These are phyloP conservation scores for Periophthalmus modestus DNA, from an alignment of 2,113 vertebrate species.

Conservation along the genomic window DNA sequence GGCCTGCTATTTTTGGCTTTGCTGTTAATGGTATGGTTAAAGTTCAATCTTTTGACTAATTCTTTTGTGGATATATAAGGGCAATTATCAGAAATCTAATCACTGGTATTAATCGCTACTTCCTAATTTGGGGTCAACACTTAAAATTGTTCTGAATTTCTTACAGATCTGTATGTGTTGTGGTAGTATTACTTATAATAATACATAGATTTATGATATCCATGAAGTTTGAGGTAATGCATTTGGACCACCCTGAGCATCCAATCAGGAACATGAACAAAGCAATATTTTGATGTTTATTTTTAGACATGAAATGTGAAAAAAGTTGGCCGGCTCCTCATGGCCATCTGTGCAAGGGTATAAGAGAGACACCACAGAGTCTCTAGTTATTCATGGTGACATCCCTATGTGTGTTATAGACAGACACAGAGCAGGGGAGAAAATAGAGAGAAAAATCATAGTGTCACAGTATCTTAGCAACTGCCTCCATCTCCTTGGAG, in stretches of 20 bases:
- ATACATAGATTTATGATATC: background rate
- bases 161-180: background rate
- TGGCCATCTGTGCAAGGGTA: constrained; percentile 62
- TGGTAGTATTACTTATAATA: background rate
- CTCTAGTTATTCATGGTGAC: constrained; percentile 71
- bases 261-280: constrained; percentile 43
- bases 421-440: constrained; percentile 37
- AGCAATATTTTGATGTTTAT: constrained; percentile 45
- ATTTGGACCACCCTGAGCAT: constrained; percentile 23
- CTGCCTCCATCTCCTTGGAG: constrained; percentile 83
- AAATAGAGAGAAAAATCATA: constrained; percentile 75
- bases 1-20: background rate
- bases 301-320: constrained; percentile 45
- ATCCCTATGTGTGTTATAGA: constrained; percentile 42
- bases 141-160: background rate
- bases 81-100: no score
- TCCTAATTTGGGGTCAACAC: no score
- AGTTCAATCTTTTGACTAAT: background rate
- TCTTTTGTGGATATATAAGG: background rate
- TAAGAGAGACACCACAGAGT: constrained; percentile 58
- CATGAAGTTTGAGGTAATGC: constrained; percentile 13
- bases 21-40: no score
- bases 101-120: no score
- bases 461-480: constrained; percentile 85
- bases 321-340: constrained; percentile 48